These are phyloP conservation scores for Budorcas taxicolor DNA, from an alignment of 2,113 vertebrate genomes.

Conservation along the genomic window DNA sequence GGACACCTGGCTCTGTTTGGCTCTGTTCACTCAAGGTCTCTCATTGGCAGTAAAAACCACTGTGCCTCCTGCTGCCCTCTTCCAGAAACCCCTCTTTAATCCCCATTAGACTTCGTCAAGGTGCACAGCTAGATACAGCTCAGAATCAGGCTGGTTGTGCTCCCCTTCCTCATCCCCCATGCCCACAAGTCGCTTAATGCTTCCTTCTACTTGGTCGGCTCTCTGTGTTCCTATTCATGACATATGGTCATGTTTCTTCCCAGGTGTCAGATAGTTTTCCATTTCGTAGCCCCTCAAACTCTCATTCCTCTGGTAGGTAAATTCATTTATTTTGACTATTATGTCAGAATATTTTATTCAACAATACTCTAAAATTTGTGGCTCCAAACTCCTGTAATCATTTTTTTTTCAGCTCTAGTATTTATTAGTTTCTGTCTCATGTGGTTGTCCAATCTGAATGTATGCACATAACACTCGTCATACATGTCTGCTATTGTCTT, in stretches of 20 bases:
- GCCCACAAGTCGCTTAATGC: neutral
- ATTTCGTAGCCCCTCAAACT: neutral
- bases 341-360: neutral
- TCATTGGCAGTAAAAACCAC: neutral
- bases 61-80: neutral
- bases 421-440: neutral
- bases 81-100: neutral
- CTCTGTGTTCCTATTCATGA: neutral
- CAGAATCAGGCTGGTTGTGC: fast-evolving
- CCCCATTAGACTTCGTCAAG: neutral
- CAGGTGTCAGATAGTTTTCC: neutral
- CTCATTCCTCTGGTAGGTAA: neutral
- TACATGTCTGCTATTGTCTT: neutral
- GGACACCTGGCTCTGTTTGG: neutral
- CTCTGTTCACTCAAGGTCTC: neutral
- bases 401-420: neutral
- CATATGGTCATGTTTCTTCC: neutral
- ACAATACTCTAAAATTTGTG: neutral
- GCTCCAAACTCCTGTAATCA: neutral
- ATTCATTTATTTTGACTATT: neutral
- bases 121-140: neutral
- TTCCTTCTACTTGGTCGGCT: neutral
- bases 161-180: neutral
- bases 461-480: neutral
- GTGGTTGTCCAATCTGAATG: neutral